Conservation (phyloP, 2,888 invertebrate species). For the Eilema depressum region DNA sequence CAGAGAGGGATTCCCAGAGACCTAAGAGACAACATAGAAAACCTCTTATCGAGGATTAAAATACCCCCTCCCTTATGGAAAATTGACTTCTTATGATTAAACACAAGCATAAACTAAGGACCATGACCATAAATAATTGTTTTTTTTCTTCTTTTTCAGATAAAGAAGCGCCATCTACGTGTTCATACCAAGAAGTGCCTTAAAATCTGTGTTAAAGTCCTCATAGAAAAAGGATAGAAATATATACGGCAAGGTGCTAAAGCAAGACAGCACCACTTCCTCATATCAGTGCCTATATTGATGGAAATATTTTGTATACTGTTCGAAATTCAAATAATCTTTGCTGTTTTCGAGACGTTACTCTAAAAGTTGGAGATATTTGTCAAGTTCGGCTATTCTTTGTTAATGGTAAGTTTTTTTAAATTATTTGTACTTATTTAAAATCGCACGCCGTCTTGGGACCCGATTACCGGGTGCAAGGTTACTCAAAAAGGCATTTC, state of each 20-base stretch:
- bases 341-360: slow-evolving; percentile 28
- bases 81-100: no score
- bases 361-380: slow-evolving; percentile 43
- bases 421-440: no score
- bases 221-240: slow-evolving; percentile 29
- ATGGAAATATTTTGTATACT: slow-evolving; percentile 48
- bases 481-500: no score
- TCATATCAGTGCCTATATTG: slow-evolving; percentile 33
- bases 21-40: no score
- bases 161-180: slow-evolving; percentile 6
- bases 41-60: no score
- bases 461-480: no score
- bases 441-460: no score
- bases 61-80: no score
- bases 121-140: background rate
- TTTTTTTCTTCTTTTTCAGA: slow-evolving; percentile 40
- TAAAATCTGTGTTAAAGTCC: no score
- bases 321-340: slow-evolving; percentile 47
- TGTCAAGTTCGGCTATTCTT: slow-evolving; percentile 41
- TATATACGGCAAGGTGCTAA: slow-evolving; percentile 22
- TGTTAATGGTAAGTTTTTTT: slow-evolving; percentile 62
- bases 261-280: slow-evolving; percentile 40
- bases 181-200: slow-evolving; percentile 2
- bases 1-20: no score
- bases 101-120: no score